These are phyloP conservation scores for Acanthis flammea DNA, from an alignment of 2,797 vertebrate species.

Conservation along the genomic window DNA sequence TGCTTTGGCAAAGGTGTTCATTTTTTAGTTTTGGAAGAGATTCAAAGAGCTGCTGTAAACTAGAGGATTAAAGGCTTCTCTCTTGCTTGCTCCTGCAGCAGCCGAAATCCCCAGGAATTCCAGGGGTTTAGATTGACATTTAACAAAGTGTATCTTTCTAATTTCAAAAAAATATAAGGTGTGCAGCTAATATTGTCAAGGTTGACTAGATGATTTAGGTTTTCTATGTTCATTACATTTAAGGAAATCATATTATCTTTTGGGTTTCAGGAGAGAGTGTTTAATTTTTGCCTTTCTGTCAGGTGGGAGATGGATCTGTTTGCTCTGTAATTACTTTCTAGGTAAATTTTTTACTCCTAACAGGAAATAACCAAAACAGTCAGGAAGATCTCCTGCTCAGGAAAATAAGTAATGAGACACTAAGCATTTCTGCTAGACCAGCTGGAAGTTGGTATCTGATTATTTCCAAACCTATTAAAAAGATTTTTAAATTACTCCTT, in stretches of 20 bases:
- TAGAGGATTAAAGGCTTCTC: not conserved
- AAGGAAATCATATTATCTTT: not conserved
- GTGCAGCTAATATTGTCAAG: not conserved
- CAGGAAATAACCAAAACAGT: not conserved
- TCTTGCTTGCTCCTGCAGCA: not conserved
- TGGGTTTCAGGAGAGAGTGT: not conserved
- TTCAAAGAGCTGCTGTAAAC: not conserved
- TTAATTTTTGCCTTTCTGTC: not conserved
- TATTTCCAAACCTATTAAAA: not conserved
- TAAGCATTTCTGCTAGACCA: not conserved
- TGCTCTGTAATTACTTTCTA: not conserved
- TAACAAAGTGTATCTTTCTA: not conserved
- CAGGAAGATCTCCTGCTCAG: not conserved
- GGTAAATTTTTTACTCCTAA: not conserved
- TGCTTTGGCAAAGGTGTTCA: not conserved
- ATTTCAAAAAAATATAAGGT: not conserved
- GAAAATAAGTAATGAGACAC: not conserved
- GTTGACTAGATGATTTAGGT: not conserved
- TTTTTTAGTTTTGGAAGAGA: not conserved
- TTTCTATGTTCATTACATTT: not conserved
- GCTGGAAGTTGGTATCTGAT: not conserved
- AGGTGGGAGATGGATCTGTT: not conserved
- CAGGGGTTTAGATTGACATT: not conserved
- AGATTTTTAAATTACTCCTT: not conserved
- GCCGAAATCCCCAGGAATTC: not conserved